These are phyloP conservation scores for Drosophila pachea DNA, from an alignment of 1,140 invertebrate species.

Conservation along the genomic window DNA sequence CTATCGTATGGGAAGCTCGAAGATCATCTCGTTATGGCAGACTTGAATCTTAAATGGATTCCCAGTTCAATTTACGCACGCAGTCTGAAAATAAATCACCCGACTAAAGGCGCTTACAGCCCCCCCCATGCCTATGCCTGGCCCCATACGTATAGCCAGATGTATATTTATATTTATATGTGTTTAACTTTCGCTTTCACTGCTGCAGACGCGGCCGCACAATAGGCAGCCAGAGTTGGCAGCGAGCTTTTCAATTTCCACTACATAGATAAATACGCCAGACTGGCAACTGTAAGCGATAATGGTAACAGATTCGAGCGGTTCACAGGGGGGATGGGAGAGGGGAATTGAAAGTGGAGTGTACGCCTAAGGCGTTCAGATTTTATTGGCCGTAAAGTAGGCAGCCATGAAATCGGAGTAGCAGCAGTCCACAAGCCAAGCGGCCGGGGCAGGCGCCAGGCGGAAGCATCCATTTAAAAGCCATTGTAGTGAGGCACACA, in stretches of 20 bases:
- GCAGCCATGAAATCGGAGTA: constrained; percentile 67
- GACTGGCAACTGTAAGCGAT: constrained; percentile 59
- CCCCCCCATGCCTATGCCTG: constrained; percentile 5
- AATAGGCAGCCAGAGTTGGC: constrained; percentile 9
- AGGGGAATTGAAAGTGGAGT: constrained; percentile 17
- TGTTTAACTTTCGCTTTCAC: constrained; percentile 70
- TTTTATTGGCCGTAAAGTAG: constrained; percentile 76
- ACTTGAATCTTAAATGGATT: constrained; percentile 66
- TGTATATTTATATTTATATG: constrained; percentile 36
- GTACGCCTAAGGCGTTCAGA: constrained; percentile 64
- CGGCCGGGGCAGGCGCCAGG: neutral
- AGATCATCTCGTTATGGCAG: constrained; percentile 36
- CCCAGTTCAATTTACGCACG: constrained; percentile 66
- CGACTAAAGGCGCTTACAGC: constrained; percentile 49
- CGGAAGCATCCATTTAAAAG: constrained; percentile 62
- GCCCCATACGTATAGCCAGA: neutral
- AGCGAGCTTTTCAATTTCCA: constrained; percentile 67
- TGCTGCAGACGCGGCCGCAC: constrained; percentile 26
- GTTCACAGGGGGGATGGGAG: neutral
- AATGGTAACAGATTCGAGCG: constrained; percentile 26
- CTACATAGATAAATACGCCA: constrained; percentile 72
- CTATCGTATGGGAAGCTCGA: constrained; percentile 27
- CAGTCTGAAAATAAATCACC: constrained; percentile 64
- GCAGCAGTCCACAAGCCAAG: constrained; percentile 4
- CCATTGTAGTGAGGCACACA: constrained; percentile 67